phyloP scores from a whole-genome alignment of 2,888 invertebrate genomes.

The Meiosimyza decipiens region DNA sequence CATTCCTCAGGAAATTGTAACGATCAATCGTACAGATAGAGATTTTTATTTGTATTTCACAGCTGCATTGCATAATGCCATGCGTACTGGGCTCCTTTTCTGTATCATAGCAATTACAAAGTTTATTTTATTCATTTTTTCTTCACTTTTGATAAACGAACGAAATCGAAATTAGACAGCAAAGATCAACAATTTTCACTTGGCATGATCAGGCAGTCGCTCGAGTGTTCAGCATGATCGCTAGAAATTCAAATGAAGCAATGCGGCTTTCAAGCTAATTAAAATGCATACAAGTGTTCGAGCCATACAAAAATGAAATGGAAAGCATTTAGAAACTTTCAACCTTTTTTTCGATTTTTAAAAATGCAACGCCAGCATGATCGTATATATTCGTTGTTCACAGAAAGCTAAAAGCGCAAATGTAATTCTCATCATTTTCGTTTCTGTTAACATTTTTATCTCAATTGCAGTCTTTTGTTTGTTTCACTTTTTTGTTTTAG shows the following conservation, averaged over 20 bases:
- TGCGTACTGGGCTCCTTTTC: not conserved
- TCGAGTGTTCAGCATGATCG: too few relatives aligned
- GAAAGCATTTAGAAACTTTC: not conserved
- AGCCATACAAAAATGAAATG: not conserved
- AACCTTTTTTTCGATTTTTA: too few relatives aligned
- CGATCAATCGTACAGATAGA: not conserved
- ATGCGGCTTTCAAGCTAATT: not conserved
- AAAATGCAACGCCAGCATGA: too few relatives aligned
- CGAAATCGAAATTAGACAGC: constrained; percentile 4
- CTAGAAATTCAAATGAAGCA: constrained; percentile 7
- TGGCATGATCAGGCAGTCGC: not conserved
- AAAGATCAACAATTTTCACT: not conserved
- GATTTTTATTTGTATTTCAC: not conserved
- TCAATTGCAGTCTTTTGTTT: too few relatives aligned
- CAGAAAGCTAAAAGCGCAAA: too few relatives aligned
- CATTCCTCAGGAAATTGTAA: not conserved
- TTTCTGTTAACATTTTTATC: too few relatives aligned
- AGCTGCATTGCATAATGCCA: constrained; percentile 15
- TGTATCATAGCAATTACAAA: too few relatives aligned
- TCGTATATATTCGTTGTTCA: too few relatives aligned
- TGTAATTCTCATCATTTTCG: too few relatives aligned
- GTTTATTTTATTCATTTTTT: too few relatives aligned
- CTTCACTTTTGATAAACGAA: not conserved
- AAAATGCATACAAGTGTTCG: not conserved
- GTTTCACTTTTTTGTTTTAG: not conserved